A percentile compares a stretch with the other conserved stretches of the same genome.
Evolutionary conservation across 2,888 invertebrate genomes (phyloP).

Genomic region (Eilema depressum): DNA sequence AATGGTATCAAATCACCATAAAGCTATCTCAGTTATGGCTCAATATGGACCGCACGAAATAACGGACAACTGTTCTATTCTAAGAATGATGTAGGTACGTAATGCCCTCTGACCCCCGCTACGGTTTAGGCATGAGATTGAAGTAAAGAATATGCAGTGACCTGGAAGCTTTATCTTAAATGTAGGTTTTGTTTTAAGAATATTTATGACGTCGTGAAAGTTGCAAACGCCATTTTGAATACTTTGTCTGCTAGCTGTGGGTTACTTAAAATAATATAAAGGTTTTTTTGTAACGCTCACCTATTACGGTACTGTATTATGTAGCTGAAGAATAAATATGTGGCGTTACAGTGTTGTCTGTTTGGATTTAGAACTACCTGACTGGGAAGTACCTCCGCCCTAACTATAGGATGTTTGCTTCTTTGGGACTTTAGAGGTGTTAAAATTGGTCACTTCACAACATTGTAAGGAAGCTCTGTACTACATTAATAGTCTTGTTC

Average conservation of each 20-base stretch:
- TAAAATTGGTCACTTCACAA: not conserved
- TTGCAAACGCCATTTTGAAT: conserved; percentile 11
- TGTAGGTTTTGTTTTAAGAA: conserved; percentile 45
- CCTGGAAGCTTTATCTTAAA: conserved; percentile 58
- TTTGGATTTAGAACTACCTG: not conserved
- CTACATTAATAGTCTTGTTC: not conserved
- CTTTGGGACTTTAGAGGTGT: not conserved
- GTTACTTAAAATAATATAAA: not conserved
- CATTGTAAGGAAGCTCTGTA: not conserved
- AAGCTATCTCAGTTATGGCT: conserved; percentile 66
- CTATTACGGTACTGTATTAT: not conserved
- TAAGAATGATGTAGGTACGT: conserved; percentile 68
- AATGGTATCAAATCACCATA: conserved; percentile 86
- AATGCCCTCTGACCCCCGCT: conserved; percentile 60
- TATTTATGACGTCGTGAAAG: conserved; percentile 32
- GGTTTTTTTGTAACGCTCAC: not conserved
- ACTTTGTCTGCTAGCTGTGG: conserved; percentile 10
- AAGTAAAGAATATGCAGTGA: conserved; percentile 63
- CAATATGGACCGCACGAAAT: conserved; percentile 78
- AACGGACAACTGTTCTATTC: conserved; percentile 69
- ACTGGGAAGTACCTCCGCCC: not conserved
- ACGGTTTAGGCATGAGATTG: conserved; percentile 64
- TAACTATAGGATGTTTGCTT: not conserved
- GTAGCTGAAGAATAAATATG: not conserved
- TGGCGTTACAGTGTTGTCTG: not conserved